These are phyloP conservation scores for Drosophila carrolli DNA, from an alignment of 1,140 invertebrate species.

Conservation along the genomic window DNA sequence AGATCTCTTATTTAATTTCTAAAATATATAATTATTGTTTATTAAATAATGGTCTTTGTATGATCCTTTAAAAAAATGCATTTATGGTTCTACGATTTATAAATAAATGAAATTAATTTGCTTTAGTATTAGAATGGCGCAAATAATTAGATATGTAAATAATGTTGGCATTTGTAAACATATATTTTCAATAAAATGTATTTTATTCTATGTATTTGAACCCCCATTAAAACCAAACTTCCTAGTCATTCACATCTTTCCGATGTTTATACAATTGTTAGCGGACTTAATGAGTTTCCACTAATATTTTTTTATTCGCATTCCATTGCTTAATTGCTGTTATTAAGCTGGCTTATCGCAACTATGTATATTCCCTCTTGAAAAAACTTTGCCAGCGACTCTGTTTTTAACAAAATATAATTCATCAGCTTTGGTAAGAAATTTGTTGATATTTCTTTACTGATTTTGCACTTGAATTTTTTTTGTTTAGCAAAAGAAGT, in stretches of 20 bases:
- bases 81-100: too few species aligned
- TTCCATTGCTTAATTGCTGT: background rate
- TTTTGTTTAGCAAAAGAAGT: slow-evolving; percentile 43
- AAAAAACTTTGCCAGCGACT: background rate
- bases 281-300: background rate
- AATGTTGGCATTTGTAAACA: background rate
- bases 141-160: too few species aligned
- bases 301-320: slow-evolving; percentile 2
- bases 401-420: slow-evolving; percentile 24
- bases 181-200: background rate
- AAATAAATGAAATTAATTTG: background rate
- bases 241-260: background rate
- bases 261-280: background rate
- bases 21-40: too few species aligned
- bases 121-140: too few species aligned
- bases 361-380: background rate
- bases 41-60: too few species aligned
- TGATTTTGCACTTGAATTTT: slow-evolving; percentile 64
- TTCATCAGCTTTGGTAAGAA: slow-evolving; percentile 25
- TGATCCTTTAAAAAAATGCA: too few species aligned
- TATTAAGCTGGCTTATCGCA: background rate
- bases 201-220: background rate
- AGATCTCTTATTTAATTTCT: background rate
- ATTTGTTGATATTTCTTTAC: slow-evolving; percentile 10
- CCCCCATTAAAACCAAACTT: background rate